Conservation (phyloP, 2,797 vertebrate species). For the Leontocebus nigricollis region DNA sequence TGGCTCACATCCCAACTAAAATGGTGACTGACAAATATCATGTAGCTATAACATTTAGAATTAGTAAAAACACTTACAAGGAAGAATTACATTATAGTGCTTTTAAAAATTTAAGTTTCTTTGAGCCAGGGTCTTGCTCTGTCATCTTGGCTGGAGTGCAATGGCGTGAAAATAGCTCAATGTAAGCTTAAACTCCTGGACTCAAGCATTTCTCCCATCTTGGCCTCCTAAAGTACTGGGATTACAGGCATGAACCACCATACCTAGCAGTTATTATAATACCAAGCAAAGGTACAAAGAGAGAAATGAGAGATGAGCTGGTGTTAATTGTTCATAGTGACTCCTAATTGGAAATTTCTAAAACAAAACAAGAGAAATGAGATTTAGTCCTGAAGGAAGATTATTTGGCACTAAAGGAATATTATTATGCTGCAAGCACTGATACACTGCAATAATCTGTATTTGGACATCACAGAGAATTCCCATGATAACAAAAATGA, state of each 20-base stretch:
- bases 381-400: neutral
- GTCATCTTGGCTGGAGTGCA: no score
- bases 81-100: neutral
- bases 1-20: neutral
- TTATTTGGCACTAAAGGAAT: conserved; percentile 28
- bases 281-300: neutral
- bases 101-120: no score
- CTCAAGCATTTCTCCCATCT: no score
- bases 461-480: conserved; percentile 32
- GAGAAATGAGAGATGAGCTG: neutral
- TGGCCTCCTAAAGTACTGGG: no score
- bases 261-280: neutral
- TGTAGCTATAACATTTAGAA: neutral
- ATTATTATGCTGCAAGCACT: neutral
- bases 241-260: no score
- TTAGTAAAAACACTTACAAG: neutral
- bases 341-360: conserved; percentile 17
- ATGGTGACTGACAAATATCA: neutral
- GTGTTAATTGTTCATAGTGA: conserved; percentile 13
- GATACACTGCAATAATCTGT: neutral
- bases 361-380: conserved; percentile 34
- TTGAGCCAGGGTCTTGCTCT: no score
- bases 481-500: neutral
- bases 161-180: no score
- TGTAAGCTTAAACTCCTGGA: no score